phyloP scores from a whole-genome alignment of 2,888 invertebrate species.

The Macrosiphum euphorbiae region DNA sequence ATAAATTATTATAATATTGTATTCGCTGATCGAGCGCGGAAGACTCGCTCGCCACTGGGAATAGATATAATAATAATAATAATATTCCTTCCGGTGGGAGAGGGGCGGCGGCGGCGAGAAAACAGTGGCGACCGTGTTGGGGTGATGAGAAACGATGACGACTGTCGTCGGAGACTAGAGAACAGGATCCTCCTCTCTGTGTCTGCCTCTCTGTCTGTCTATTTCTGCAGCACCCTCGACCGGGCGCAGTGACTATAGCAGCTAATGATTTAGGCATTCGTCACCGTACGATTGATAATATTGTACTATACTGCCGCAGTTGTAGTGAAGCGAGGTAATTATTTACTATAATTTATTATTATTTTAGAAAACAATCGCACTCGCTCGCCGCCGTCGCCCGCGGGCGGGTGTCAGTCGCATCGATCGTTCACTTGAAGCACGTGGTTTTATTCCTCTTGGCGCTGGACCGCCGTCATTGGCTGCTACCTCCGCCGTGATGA shows the following conservation, averaged over 20 bases:
- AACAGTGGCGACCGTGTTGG: background rate
- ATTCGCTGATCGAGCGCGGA: background rate
- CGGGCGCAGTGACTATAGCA: no score
- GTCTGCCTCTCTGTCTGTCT: background rate
- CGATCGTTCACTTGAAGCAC: constrained; percentile 53
- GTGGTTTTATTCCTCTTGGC: constrained; percentile 55
- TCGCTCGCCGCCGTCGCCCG: background rate
- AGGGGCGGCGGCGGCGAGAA: background rate
- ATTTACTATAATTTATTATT: background rate
- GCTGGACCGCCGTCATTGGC: constrained; percentile 60
- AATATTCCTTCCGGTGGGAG: background rate
- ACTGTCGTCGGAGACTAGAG: background rate
- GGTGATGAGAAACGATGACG: background rate
- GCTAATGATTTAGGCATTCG: no score
- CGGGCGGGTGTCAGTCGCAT: background rate
- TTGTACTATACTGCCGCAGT: no score
- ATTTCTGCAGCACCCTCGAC: background rate
- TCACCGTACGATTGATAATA: no score
- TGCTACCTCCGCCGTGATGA: constrained; percentile 1
- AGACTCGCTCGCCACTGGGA: background rate
- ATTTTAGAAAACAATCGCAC: background rate
- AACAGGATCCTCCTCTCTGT: background rate
- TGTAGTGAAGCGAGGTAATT: background rate
- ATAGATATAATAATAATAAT: background rate
- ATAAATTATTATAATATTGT: background rate